These are phyloP conservation scores for Griposia aprilina DNA, from an alignment of 2,888 invertebrate genomes.

Conservation along the genomic window DNA sequence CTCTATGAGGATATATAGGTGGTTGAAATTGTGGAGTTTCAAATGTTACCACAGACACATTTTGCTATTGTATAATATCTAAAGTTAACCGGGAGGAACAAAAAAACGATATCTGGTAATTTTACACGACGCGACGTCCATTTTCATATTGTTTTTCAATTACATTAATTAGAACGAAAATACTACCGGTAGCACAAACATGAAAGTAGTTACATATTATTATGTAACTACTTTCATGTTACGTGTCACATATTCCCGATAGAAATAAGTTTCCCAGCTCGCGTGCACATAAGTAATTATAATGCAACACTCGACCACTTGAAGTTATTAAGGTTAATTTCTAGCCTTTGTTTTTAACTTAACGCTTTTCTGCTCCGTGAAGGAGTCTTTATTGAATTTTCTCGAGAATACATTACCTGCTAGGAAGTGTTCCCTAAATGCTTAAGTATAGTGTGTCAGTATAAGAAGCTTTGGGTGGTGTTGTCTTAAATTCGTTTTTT, in stretches of 20 bases:
- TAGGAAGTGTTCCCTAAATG: constrained; percentile 22
- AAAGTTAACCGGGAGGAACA: neutral
- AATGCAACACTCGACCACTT: constrained; percentile 72
- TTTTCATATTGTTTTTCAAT: neutral
- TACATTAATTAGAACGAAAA: neutral
- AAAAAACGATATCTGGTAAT: neutral
- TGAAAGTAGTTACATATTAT: neutral
- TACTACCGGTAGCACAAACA: neutral
- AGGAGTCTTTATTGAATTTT: constrained; percentile 74
- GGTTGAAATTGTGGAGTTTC: no score
- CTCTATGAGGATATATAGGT: no score
- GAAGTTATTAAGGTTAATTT: constrained; percentile 80
- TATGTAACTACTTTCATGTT: neutral
- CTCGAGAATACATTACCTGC: constrained; percentile 52
- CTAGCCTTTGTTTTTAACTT: constrained; percentile 72
- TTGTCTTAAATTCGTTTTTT: neutral
- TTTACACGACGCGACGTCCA: neutral
- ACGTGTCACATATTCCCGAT: constrained; percentile 19
- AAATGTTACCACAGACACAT: no score
- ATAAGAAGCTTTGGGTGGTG: neutral
- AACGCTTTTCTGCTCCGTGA: constrained; percentile 67
- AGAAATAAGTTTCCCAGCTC: constrained; percentile 48
- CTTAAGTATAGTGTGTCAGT: constrained; percentile 19
- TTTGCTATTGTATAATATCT: neutral
- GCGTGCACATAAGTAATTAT: constrained; percentile 76